These are phyloP conservation scores for Heliangelus exortis DNA, from an alignment of 2,797 vertebrate genomes.

Conservation along the genomic window DNA sequence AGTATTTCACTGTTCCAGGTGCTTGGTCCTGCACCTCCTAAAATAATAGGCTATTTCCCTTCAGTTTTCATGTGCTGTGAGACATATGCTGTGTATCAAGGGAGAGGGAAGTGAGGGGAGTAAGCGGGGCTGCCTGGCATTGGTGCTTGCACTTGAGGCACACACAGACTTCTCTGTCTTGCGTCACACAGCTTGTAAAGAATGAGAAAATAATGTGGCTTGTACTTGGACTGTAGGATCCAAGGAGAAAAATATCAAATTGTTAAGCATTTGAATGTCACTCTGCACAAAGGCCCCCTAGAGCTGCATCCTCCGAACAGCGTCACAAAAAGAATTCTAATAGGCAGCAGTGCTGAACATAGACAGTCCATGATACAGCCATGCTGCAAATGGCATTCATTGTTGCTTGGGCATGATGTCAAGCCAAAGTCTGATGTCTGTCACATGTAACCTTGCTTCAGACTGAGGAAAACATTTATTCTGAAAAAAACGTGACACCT, in stretches of 20 bases:
- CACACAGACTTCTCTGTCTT: conserved; percentile 18
- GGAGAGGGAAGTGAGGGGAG: conserved; percentile 24
- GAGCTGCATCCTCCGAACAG: not conserved
- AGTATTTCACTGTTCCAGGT: conserved; percentile 60
- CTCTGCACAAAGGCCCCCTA: not conserved
- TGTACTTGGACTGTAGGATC: not conserved
- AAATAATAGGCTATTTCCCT: conserved; percentile 53
- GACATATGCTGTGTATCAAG: conserved; percentile 15
- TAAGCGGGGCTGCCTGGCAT: not conserved
- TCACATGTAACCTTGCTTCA: not conserved
- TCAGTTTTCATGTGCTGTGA: conserved; percentile 23
- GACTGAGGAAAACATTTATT: not conserved
- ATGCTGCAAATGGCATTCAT: not conserved
- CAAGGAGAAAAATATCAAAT: not conserved
- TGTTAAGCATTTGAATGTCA: not conserved
- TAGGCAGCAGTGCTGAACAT: not conserved
- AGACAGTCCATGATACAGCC: not conserved
- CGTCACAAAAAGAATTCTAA: not conserved
- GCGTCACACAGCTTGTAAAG: not conserved
- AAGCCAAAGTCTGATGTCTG: not conserved
- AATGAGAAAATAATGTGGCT: not conserved
- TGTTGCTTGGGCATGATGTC: not conserved
- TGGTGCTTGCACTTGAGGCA: not conserved
- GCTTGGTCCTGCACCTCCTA: conserved; percentile 32
- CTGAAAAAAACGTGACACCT: rapidly evolving